Evolutionary conservation across 2,113 vertebrate species (phyloP).

Genomic region (Aix galericulata): DNA sequence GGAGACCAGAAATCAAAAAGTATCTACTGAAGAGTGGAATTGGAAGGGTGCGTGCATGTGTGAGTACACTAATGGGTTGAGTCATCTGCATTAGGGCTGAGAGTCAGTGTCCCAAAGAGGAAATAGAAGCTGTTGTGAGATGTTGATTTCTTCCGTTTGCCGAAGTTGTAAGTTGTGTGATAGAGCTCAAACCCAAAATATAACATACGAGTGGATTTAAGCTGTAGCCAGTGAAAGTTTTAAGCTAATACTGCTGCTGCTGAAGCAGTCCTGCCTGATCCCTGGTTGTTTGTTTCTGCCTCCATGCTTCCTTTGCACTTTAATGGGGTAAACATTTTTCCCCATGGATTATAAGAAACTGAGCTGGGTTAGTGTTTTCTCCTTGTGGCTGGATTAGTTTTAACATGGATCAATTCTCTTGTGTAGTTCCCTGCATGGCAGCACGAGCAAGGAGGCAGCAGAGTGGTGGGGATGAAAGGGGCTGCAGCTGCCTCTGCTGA

Average conservation of each 20-base stretch:
- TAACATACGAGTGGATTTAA: background rate
- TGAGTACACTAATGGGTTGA: background rate
- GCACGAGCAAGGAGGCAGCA: background rate
- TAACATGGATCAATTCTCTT: background rate
- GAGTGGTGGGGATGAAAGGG: background rate
- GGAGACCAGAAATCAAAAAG: background rate
- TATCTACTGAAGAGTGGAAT: background rate
- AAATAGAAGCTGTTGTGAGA: background rate
- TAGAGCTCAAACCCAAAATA: background rate
- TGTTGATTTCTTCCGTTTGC: background rate
- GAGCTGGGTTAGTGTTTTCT: background rate
- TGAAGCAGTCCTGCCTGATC: background rate
- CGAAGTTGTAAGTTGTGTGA: rapidly evolving
- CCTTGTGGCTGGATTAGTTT: background rate
- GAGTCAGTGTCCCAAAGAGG: background rate
- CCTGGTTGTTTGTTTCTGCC: background rate
- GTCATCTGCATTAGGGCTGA: background rate
- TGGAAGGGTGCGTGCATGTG: background rate
- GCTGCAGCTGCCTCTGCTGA: background rate
- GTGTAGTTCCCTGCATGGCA: background rate
- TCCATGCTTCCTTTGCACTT: background rate
- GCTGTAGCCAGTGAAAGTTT: background rate
- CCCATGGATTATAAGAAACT: background rate
- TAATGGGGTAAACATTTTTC: background rate
- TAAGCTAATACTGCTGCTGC: background rate